Evolutionary conservation across 2,113 vertebrate species (phyloP), one percentile per base, ranked within the genome.

Genomic region (Macrotus californicus): DNA sequence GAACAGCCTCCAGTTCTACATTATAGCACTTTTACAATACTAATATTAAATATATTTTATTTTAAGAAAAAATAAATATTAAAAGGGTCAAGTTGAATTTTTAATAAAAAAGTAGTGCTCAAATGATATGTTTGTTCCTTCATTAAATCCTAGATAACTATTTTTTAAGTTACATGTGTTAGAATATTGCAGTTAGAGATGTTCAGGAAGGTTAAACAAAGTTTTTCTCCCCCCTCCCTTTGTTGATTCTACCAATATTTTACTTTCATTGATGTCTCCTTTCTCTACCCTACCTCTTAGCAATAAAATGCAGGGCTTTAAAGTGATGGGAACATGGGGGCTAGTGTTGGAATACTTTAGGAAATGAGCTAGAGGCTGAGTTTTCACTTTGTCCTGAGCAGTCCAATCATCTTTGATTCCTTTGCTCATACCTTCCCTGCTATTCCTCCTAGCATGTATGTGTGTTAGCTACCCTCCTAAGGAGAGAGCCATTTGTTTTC

Each of bases 1-100:
- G 99, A 99, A 99, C 98, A 99, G 99, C 98, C 98, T 98, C 97
- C 98, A 99, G 98, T 99, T 99, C 98, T 98, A 98, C 98, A 98
- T 98, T 98, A 98, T 96, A 98, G 98, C 97, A 98, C 96, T 98
- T 98, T 98, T 98, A 98, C 98, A 98, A 98, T 97, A 96, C 98
- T 96, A 98, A 98, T 97, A 98, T 97, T 96, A 95, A 91, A 31
- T 88, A 83, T 75, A 76, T 61, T 98, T 98, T 97, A 90, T 90
- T 82, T 75, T 96, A 92, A 64, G 80, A 86, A 95, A 90, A 98
- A 97, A 96, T 96, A 98, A 91, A 79, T 41, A 95, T 97, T 96
- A 61, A 97, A 98, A 98, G 97, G 97, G 97, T 98, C 97, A 98
- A 95, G n/a, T 66, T 93, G 87, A 93, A 88, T 87, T 91, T 91